Evolutionary conservation across 37 sponge, comb jelly and placozoan genomes (phyloP).

Genomic region (Agelas oroides): DNA sequence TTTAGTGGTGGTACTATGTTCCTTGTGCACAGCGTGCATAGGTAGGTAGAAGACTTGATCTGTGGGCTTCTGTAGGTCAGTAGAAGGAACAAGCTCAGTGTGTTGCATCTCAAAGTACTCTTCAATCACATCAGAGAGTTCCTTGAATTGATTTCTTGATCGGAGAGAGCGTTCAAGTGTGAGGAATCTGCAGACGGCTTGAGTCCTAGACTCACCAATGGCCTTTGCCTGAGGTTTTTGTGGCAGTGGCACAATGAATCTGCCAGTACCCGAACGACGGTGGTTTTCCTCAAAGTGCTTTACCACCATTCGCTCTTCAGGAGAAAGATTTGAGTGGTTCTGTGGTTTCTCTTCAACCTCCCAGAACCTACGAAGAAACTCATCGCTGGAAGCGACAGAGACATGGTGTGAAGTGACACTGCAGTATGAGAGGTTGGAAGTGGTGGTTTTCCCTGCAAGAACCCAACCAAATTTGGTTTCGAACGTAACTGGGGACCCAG

Average conservation of each 20-base stretch:
- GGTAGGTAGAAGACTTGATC: slow-evolving; percentile 24
- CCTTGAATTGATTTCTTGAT: neutral
- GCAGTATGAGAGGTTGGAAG: neutral
- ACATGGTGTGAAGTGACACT: slow-evolving; percentile 22
- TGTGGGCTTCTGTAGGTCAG: slow-evolving; percentile 6
- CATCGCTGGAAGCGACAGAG: slow-evolving; percentile 18
- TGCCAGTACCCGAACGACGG: neutral
- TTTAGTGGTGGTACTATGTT: slow-evolving; percentile 14
- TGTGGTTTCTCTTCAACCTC: slow-evolving; percentile 51
- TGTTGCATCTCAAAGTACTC: slow-evolving; percentile 32
- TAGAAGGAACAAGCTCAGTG: slow-evolving; percentile 12
- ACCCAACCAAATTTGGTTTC: slow-evolving; percentile 58
- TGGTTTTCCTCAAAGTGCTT: slow-evolving; percentile 38
- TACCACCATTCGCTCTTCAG: slow-evolving; percentile 40
- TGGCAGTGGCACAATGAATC: slow-evolving; percentile 29
- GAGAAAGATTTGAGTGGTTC: neutral
- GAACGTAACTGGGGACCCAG: slow-evolving; percentile 11
- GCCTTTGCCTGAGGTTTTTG: neutral
- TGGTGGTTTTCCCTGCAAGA: slow-evolving; percentile 28
- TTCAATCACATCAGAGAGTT: slow-evolving; percentile 4
- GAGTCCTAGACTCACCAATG: slow-evolving; percentile 23
- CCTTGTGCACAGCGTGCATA: slow-evolving; percentile 25
- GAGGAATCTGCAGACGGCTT: slow-evolving; percentile 29
- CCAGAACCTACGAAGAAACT: slow-evolving; percentile 58
- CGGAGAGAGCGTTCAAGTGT: slow-evolving; percentile 20